Percentiles rank a stretch among this genome's conserved stretches.
Conservation (phyloP, 2,888 invertebrate species). For the Drosophila paranaensis region DNA sequence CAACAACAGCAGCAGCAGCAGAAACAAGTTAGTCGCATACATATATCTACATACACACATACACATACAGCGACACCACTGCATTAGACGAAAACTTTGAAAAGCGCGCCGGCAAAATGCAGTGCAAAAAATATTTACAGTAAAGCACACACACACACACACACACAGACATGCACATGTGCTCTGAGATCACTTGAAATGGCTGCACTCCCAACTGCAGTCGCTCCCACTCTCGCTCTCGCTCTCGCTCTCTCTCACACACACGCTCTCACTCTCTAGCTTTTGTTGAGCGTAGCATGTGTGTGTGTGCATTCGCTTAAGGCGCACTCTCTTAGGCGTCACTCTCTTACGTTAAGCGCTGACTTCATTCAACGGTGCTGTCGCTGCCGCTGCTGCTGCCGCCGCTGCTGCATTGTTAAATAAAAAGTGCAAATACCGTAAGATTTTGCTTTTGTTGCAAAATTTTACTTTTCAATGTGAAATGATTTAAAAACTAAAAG, state of each 20-base stretch:
- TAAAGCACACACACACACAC: constrained; percentile 56
- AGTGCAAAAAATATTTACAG: constrained; percentile 72
- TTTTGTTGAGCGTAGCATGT: constrained; percentile 29
- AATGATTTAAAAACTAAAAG: constrained; percentile 68
- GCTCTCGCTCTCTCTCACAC: background rate
- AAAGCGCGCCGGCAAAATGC: constrained; percentile 77
- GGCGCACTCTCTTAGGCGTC: constrained; percentile 18
- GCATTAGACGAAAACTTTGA: constrained; percentile 64
- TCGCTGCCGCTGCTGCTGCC: constrained; percentile 33
- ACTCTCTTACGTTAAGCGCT: constrained; percentile 42
- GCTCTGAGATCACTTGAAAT: constrained; percentile 66
- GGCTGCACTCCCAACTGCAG: constrained; percentile 47
- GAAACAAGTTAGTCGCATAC: constrained; percentile 23
- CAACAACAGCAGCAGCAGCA: constrained; percentile 48
- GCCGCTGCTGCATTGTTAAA: constrained; percentile 61
- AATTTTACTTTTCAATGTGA: constrained; percentile 74
- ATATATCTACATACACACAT: constrained; percentile 1
- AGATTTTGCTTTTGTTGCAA: constrained; percentile 52
- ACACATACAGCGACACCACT: constrained; percentile 11
- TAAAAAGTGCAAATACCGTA: constrained; percentile 77
- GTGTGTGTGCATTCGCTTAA: constrained; percentile 26
- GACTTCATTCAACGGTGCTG: constrained; percentile 47
- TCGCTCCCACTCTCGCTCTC: constrained; percentile 20
- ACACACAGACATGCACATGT: background rate
- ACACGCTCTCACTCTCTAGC: background rate